Evolutionary conservation across 2,113 vertebrate genomes (phyloP).

Genomic region (Hoplias malabaricus): DNA sequence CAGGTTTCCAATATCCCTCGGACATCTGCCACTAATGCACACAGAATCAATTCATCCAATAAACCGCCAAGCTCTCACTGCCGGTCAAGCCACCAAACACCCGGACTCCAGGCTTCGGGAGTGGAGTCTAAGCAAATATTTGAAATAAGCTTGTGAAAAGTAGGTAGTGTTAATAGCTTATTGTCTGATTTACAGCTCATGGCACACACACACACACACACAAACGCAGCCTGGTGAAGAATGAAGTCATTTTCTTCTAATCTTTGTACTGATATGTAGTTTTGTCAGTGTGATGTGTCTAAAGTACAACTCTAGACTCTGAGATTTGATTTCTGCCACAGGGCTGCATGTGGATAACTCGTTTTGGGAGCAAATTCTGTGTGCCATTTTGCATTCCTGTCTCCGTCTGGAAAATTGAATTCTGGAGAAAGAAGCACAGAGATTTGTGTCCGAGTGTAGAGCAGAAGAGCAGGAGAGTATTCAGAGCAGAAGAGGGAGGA

Average conservation of each 20-base stretch:
- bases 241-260: conserved; percentile 29
- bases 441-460: conserved; percentile 3
- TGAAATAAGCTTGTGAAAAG: conserved; percentile 16
- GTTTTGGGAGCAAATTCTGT: conserved; percentile 7
- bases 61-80: conserved; percentile 1
- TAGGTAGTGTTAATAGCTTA: not conserved
- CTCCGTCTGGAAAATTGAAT: conserved; percentile 6
- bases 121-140: conserved; percentile 24
- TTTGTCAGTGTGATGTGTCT: not conserved
- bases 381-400: conserved; percentile 22
- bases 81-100: conserved; percentile 1
- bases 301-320: not conserved
- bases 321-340: conserved; percentile 17
- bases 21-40: conserved; percentile 43
- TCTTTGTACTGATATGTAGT: conserved; percentile 17
- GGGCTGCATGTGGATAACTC: not conserved
- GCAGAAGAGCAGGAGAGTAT: not conserved
- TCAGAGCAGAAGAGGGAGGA: conserved; percentile 2
- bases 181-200: not conserved
- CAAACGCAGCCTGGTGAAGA: not conserved
- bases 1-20: conserved; percentile 27
- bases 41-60: conserved; percentile 33
- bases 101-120: not conserved
- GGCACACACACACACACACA: not conserved
- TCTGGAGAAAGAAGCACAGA: not conserved